Conservation (phyloP, 2,113 vertebrate species). For the Ptilonorhynchus violaceus region DNA sequence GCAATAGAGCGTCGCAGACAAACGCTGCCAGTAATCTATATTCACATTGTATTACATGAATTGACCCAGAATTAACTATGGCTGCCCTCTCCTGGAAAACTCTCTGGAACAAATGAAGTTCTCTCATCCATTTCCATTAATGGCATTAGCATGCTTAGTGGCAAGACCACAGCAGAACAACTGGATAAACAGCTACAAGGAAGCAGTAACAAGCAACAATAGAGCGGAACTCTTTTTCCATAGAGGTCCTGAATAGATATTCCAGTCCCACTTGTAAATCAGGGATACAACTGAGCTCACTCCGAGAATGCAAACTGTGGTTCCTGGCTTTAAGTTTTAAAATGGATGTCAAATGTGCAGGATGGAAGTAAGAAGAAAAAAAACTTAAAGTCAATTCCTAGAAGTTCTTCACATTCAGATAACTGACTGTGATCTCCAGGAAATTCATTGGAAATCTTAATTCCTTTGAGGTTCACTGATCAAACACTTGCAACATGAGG, state of each 20-base stretch:
- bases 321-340: not conserved
- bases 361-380: not conserved
- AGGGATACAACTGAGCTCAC: not conserved
- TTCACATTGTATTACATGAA: not conserved
- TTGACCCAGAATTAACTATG: slow-evolving; percentile 54
- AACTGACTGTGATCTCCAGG: not conserved
- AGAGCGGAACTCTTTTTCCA: not conserved
- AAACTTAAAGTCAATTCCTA: not conserved
- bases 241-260: not conserved
- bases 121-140: slow-evolving; percentile 1
- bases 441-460: not conserved
- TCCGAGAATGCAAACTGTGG: not conserved
- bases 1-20: not conserved
- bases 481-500: not conserved
- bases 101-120: slow-evolving; percentile 31
- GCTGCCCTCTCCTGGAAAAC: slow-evolving; percentile 50
- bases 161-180: not conserved
- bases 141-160: slow-evolving; percentile 6
- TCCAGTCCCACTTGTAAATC: not conserved
- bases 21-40: not conserved
- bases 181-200: not conserved
- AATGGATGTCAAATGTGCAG: not conserved
- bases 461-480: not conserved
- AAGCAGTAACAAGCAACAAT: not conserved
- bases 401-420: not conserved